phyloP scores from a whole-genome alignment of 2,888 invertebrate species.

The Atethmia centrago region DNA sequence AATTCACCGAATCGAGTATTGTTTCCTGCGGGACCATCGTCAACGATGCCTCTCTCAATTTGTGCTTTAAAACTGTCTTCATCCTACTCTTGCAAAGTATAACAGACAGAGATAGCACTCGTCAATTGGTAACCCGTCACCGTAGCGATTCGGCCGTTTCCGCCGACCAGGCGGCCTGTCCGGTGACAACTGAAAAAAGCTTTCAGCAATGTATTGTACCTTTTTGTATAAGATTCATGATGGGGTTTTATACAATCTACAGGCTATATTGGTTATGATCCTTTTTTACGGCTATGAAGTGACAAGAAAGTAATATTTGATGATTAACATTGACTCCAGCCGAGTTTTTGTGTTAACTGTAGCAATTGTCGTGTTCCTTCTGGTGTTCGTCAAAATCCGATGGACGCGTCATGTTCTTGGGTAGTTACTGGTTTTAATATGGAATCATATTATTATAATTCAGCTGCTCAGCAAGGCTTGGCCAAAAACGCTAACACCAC shows the following conservation, averaged over 20 bases:
- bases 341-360: too few relatives aligned
- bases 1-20: constrained; percentile 89
- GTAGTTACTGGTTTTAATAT: too few relatives aligned
- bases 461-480: too few relatives aligned
- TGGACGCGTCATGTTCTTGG: too few relatives aligned
- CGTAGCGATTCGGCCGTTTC: constrained; percentile 74
- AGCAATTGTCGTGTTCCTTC: too few relatives aligned
- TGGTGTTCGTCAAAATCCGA: too few relatives aligned
- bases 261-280: constrained; percentile 37
- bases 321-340: too few relatives aligned
- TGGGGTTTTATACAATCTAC: constrained; percentile 51
- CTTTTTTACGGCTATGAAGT: constrained; percentile 2
- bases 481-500: too few relatives aligned
- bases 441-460: too few relatives aligned
- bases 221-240: constrained; percentile 66
- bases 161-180: constrained; percentile 78
- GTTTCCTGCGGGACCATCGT: constrained; percentile 86
- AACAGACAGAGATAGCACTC: constrained; percentile 69
- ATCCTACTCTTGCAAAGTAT: constrained; percentile 68
- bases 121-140: constrained; percentile 71
- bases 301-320: not conserved
- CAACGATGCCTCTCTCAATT: constrained; percentile 85
- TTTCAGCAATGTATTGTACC: constrained; percentile 68
- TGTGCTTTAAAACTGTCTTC: constrained; percentile 79
- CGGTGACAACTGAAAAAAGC: constrained; percentile 86